These are phyloP conservation scores for Drosophila erecta DNA, from an alignment of 1,140 invertebrate genomes.

Conservation along the genomic window DNA sequence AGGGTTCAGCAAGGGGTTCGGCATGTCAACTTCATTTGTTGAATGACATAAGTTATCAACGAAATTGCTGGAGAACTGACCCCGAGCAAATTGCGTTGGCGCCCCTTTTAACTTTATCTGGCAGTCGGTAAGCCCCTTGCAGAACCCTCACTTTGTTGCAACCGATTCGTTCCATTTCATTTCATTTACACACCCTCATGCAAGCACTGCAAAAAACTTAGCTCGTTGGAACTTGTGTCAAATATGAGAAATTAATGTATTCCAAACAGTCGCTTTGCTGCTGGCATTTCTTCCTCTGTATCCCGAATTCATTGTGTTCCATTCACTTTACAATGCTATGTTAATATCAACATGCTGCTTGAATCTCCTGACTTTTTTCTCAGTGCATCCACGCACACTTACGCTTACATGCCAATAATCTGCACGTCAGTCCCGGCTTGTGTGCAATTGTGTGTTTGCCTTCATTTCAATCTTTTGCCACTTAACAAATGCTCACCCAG, in stretches of 20 bases:
- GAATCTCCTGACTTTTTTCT: neutral
- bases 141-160: conserved; percentile 45
- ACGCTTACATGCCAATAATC: conserved; percentile 58
- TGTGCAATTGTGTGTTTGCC: conserved; percentile 52
- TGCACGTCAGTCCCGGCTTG: conserved; percentile 51
- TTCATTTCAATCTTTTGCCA: conserved; percentile 81
- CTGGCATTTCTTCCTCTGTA: no score
- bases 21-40: conserved; percentile 81
- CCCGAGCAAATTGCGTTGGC: conserved; percentile 75
- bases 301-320: no score
- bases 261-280: no score
- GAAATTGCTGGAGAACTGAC: conserved; percentile 75
- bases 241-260: no score
- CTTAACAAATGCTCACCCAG: conserved; percentile 77
- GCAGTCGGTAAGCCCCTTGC: conserved; percentile 59
- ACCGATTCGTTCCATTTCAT: conserved; percentile 77
- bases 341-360: no score
- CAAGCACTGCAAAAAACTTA: conserved; percentile 2
- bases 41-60: conserved; percentile 80
- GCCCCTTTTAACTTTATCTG: conserved; percentile 72
- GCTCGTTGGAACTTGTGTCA: neutral
- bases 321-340: no score
- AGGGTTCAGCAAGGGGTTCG: neutral
- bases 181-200: conserved; percentile 65
- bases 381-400: conserved; percentile 6